Evolutionary conservation across 1,140 invertebrate species (phyloP), one percentile per base, ranked within the genome.

Genomic region (Myzus persicae): DNA sequence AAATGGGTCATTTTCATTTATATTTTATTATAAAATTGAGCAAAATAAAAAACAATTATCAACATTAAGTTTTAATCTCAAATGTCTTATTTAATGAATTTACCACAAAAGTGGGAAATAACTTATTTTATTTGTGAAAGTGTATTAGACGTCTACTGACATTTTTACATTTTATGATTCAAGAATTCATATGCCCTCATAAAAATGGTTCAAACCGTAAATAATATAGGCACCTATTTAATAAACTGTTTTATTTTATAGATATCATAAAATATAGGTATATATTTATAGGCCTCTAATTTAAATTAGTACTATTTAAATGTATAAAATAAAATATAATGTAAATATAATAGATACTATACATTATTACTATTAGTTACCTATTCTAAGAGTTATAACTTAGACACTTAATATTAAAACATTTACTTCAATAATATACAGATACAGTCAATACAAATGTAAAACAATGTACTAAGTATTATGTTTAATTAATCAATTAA

Each of bases 91-190:
- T 88, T 51, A 48, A 48, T 48, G 44, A 20, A 88, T 48, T 48
- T 88, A 36, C n/a, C 9, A 46, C 31, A 46, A 31, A 87, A 88
- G 26, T 85, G 24, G 36, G 22, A 26, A 42, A 42, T 26, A 46
- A 87, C 36, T 87, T 88, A 85, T 85, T 38, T 87, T 89, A 89
- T 54, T 90, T 40, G 88, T 90, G 88, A 90, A 90, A 90, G 88
- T 90, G 36, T 38, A 81, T 36, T 31, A 67, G 20, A 38, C 54
- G 7, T 31, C n/a, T n/a, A 24, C 26, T 46, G 38, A 88, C 6
- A 48, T 88, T 20, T 87, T 88, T n/a, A 46, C 18, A 88, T 46
- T 88, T 67, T 48, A 88, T 46, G 42, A 31, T 48, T 48, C 31
- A 31, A 48, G 44, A 48, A 88, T n/a, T 88, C 20, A n/a, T 88